A percentile compares a stretch with the other conserved stretches of the same genome.
phyloP scores from a whole-genome alignment of 64 coral and sea anemone species.

The Montipora efflorescens region DNA sequence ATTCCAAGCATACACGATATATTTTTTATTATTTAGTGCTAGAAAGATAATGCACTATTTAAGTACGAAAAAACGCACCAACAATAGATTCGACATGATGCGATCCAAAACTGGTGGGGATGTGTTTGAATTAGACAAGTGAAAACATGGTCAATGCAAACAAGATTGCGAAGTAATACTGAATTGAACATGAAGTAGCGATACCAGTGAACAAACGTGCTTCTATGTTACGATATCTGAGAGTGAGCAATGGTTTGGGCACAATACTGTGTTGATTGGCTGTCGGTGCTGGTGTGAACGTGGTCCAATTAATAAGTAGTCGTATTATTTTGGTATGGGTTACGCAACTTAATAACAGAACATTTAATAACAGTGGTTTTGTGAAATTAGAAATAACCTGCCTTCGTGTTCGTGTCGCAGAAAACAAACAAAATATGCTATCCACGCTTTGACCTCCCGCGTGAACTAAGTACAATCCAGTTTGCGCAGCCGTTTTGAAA shows the following conservation, averaged over 20 bases:
- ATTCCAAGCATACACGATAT: too few species aligned
- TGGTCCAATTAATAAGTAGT: neutral
- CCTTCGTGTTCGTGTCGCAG: neutral
- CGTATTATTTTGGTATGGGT: neutral
- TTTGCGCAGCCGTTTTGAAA: neutral
- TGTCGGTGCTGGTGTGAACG: neutral
- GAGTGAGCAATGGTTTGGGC: too few species aligned
- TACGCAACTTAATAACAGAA: neutral
- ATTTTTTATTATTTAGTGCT: too few species aligned
- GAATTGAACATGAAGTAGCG: neutral
- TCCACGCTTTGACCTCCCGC: neutral
- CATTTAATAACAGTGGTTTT: neutral
- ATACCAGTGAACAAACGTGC: neutral
- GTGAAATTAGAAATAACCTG: neutral
- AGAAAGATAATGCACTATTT: too few species aligned
- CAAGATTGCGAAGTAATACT: neutral
- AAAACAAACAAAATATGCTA: too few species aligned
- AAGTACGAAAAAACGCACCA: too few species aligned
- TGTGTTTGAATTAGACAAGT: too few species aligned
- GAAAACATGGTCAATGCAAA: neutral
- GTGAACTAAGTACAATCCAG: neutral
- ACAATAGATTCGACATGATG: too few species aligned
- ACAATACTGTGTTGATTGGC: too few species aligned
- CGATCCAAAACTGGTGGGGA: too few species aligned
- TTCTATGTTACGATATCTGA: neutral